These are phyloP conservation scores for Sinohyriopsis cumingii DNA, from an alignment of 2,888 invertebrate species.

Conservation along the genomic window DNA sequence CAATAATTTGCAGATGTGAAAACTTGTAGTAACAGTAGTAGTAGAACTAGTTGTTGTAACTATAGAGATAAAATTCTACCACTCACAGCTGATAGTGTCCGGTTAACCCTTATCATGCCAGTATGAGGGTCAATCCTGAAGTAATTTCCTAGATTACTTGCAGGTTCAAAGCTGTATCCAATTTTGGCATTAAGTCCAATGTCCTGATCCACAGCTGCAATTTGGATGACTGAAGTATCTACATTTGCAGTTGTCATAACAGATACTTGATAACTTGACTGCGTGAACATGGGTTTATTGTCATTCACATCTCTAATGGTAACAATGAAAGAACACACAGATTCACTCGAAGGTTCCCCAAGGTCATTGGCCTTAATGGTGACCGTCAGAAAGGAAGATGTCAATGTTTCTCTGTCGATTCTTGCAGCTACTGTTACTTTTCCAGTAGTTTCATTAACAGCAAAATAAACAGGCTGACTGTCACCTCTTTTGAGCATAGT, in stretches of 20 bases:
- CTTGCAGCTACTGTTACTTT: too few relatives aligned
- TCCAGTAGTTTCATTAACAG: constrained; percentile 7
- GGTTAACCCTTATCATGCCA: constrained; percentile 95
- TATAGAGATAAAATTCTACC: too few relatives aligned
- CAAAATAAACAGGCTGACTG: constrained; percentile 91
- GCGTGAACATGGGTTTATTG: constrained; percentile 50
- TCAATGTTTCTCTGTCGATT: too few relatives aligned
- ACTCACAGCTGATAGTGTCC: constrained; percentile 78
- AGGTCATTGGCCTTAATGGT: constrained; percentile 2
- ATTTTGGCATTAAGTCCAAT: constrained; percentile 90
- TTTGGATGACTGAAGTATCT: too few relatives aligned
- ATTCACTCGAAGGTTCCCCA: constrained; percentile 1
- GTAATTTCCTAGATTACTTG: constrained; percentile 87
- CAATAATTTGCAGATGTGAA: too few relatives aligned
- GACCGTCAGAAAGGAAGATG: not conserved
- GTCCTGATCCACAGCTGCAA: constrained; percentile 82
- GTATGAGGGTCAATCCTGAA: constrained; percentile 97
- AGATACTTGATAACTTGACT: constrained; percentile 31
- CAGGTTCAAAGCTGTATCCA: constrained; percentile 32
- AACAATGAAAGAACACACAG: constrained; percentile 83
- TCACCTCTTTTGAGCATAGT: constrained; percentile 79
- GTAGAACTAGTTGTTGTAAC: too few relatives aligned
- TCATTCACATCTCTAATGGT: constrained; percentile 55
- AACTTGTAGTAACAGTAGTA: too few relatives aligned
- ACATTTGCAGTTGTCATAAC: constrained; percentile 16